Evolutionary conservation across 2,797 vertebrate genomes (phyloP).

Genomic region (Fistularia tabacaria): DNA sequence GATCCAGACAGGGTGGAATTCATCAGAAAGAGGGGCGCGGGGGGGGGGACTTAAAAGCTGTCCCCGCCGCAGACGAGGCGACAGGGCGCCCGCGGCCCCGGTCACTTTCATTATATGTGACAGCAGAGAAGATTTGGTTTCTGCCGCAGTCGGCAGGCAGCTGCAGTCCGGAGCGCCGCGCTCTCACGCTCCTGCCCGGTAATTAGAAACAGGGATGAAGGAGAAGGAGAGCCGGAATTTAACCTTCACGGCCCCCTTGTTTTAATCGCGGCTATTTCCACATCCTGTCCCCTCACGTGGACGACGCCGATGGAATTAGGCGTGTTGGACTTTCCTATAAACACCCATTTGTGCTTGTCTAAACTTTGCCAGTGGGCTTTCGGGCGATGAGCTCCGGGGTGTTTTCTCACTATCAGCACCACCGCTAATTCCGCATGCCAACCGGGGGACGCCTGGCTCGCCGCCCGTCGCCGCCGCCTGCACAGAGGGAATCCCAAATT

Average conservation of each 20-base stretch:
- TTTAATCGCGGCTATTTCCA: conserved; percentile 30
- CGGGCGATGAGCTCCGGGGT: conserved; percentile 37
- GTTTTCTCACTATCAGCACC: conserved; percentile 43
- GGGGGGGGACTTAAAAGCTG: conserved; percentile 29
- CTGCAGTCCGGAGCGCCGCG: conserved; percentile 47
- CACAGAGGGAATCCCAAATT: conserved; percentile 72
- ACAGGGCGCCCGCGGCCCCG: conserved; percentile 37
- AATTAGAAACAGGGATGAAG: conserved; percentile 61
- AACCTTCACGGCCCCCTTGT: conserved; percentile 59
- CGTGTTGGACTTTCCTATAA: too few relatives aligned
- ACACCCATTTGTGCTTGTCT: neutral
- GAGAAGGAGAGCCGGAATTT: conserved; percentile 42
- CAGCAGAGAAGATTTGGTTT: conserved; percentile 58
- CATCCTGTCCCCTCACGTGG: conserved; percentile 5
- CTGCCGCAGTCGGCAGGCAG: conserved; percentile 57
- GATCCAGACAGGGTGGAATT: conserved; percentile 6
- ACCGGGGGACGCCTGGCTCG: conserved; percentile 47
- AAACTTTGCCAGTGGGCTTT: conserved; percentile 18
- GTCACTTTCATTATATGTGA: conserved; percentile 56
- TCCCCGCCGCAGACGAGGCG: conserved; percentile 30
- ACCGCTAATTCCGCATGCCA: conserved; percentile 59
- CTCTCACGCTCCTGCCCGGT: conserved; percentile 53
- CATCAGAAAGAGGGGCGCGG: conserved; percentile 2
- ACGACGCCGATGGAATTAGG: too few relatives aligned
- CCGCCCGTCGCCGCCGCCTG: conserved; percentile 49